Conservation (phyloP, 2,888 invertebrate species). For the Tridacna crocea region DNA sequence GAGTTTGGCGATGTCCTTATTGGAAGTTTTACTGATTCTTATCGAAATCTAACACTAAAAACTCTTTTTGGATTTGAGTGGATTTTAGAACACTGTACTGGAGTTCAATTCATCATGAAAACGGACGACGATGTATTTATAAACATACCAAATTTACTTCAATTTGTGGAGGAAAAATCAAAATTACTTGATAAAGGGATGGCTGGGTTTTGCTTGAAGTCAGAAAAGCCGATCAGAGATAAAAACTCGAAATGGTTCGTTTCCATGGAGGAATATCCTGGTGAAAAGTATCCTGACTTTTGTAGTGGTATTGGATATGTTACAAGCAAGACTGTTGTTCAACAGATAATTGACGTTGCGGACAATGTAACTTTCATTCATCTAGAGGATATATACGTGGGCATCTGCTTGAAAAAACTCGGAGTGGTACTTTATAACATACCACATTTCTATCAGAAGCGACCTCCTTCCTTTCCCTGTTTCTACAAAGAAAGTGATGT, state of each 20-base stretch:
- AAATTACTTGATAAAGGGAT: constrained; percentile 58
- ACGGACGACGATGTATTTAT: constrained; percentile 74
- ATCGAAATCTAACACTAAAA: constrained; percentile 71
- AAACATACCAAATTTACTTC: constrained; percentile 64
- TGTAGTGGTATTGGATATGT: constrained; percentile 74
- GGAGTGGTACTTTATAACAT: constrained; percentile 1
- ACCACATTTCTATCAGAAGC: neutral
- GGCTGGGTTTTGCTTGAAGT: constrained; percentile 69
- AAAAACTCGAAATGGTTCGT: constrained; percentile 69
- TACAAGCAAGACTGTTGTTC: constrained; percentile 59
- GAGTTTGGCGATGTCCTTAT: constrained; percentile 62
- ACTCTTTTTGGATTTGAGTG: constrained; percentile 66
- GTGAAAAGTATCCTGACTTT: constrained; percentile 55
- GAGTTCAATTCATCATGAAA: constrained; percentile 71
- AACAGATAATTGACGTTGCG: constrained; percentile 49
- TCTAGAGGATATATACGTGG: constrained; percentile 73
- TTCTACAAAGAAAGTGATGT: constrained; percentile 9
- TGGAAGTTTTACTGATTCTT: constrained; percentile 65
- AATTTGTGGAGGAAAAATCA: neutral
- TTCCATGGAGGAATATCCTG: constrained; percentile 55
- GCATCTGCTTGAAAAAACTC: constrained; percentile 65
- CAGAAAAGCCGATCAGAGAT: constrained; percentile 61
- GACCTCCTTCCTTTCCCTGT: neutral
- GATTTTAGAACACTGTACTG: constrained; percentile 56
- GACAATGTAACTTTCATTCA: constrained; percentile 68